Conservation (phyloP, 1,140 invertebrate genomes). For the Drosophila leontia region DNA sequence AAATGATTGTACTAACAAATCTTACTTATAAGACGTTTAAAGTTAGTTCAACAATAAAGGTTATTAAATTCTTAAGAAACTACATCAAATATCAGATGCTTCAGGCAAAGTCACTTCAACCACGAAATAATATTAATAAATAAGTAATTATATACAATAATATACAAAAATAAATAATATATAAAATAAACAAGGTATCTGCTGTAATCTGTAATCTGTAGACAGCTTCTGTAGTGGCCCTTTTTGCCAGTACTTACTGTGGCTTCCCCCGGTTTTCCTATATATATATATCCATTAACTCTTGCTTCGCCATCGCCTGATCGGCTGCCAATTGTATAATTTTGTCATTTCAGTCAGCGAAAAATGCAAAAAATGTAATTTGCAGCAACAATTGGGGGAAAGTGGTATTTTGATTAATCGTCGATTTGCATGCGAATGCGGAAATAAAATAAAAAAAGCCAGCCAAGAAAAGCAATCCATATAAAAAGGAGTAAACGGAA, state of each 20-base stretch:
- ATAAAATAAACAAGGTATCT: too few relatives aligned
- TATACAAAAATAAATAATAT: too few relatives aligned
- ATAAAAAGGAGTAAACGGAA: constrained; percentile 24
- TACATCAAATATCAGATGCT: too few relatives aligned
- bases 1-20: too few relatives aligned
- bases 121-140: too few relatives aligned
- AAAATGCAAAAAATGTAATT: constrained; percentile 59
- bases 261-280: constrained; percentile 12
- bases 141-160: too few relatives aligned
- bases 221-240: too few relatives aligned
- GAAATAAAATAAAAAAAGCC: constrained; percentile 23
- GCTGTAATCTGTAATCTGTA: too few relatives aligned
- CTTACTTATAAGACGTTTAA: too few relatives aligned
- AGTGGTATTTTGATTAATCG: constrained; percentile 71
- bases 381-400: constrained; percentile 64
- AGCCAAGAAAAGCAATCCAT: constrained; percentile 18
- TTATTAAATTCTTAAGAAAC: too few relatives aligned
- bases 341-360: constrained; percentile 52
- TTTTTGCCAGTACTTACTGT: constrained; percentile 12
- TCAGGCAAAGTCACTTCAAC: too few relatives aligned
- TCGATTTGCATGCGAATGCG: constrained; percentile 65
- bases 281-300: constrained; percentile 49
- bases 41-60: too few relatives aligned
- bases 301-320: constrained; percentile 33
- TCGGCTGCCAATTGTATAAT: constrained; percentile 48